Base-by-base conservation (phyloP, 2,888 invertebrate species). In the Dermolepida albohirtum region DNA sequence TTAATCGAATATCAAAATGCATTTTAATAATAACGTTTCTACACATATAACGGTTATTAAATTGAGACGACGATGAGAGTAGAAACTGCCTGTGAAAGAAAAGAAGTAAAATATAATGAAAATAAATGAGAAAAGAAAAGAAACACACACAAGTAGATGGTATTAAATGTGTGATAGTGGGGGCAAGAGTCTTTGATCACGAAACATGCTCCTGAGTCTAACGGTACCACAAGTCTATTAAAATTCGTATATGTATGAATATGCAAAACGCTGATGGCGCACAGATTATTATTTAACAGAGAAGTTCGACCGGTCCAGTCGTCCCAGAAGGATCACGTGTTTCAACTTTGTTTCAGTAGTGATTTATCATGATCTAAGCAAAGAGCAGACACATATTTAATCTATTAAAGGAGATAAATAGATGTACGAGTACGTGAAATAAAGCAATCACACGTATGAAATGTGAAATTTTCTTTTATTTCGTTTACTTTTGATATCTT, bases 211-310 rank as follows among this genome's bases (percentile, higher is more conserved):
- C 41, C 27, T 34, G 34, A 8, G 10, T 34, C 6, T 57, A 57
- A 57, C 57, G 43, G 57, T 57, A 44, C 57, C 6, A 1, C 34
- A 12, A 17, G 12, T 43, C 43, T 57, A 57, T 57, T 44, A 57
- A 44, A 57, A 57, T 57, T 57, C 43, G 57, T 57, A 57, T 57
- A 14, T 29, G 27, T 57, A 57, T 29, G 57, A 57, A 57, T 57
- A 57, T 57, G 57, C 57, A 57, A 57, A 57, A 57, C 27, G 27
- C 22, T 34, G 57, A 43, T 43, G 29, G 41, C 34, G 57, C 43
- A 10, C 8, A 27, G 52, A 43, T 40, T 43, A 57, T 41, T 22
- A 27, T 12, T 27, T 43, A 43, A 57, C 43, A 6, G 43, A 43
- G 17, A 29, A 22, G 27, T 43, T 44, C 27, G n/a, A 10, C 54